phyloP scores from a whole-genome alignment of 1,140 invertebrate genomes.

The Lasioglossum albipes region DNA sequence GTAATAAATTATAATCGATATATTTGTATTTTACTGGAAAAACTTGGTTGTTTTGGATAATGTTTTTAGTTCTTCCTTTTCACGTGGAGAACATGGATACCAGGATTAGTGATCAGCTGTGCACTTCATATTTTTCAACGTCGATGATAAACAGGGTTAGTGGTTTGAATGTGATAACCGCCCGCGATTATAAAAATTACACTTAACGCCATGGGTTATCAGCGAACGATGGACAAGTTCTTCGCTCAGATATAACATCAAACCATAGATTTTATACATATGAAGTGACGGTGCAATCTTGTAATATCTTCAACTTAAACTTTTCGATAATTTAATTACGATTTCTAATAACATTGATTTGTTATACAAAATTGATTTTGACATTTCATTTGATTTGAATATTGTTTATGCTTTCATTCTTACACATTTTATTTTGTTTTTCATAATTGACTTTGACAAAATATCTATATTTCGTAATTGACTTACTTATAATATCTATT shows the following conservation, averaged over 20 bases:
- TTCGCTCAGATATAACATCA: too few species aligned
- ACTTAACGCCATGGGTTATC: background rate
- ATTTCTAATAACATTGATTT: background rate
- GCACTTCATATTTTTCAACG: background rate
- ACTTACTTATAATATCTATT: too few species aligned
- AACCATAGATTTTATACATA: background rate
- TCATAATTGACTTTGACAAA: too few species aligned
- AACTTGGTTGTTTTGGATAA: background rate
- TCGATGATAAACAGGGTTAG: background rate
- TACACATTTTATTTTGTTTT: too few species aligned
- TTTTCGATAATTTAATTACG: background rate
- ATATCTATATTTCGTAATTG: too few species aligned
- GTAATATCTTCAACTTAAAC: background rate
- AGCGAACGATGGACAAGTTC: background rate
- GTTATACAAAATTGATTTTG: too few species aligned
- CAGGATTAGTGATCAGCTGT: slow-evolving; percentile 4
- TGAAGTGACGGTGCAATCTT: background rate
- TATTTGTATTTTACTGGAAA: too few species aligned
- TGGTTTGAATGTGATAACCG: background rate
- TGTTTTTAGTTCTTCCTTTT: background rate
- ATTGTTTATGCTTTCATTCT: too few species aligned
- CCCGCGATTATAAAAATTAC: slow-evolving; percentile 7
- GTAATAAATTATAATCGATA: background rate
- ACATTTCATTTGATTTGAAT: too few species aligned
- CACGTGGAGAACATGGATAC: background rate